Conservation (phyloP, 1,140 invertebrate genomes). For the Euglossa dilemma region DNA sequence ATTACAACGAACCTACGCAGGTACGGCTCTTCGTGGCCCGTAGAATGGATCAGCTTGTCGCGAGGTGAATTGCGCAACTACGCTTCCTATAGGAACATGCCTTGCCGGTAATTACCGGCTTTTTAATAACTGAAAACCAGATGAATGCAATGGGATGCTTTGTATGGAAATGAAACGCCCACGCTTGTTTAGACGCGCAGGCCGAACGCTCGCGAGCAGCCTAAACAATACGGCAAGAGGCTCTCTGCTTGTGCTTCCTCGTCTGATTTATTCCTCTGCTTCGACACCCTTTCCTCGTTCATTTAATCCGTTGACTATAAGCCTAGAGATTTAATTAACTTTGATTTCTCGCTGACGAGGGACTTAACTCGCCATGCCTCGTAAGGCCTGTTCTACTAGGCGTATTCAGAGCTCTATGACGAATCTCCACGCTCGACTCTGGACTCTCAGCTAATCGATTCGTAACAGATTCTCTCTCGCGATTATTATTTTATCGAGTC, state of each 20-base stretch:
- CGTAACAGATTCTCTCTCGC: too few species aligned
- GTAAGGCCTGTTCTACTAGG: too few species aligned
- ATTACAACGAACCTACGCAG: constrained; percentile 7
- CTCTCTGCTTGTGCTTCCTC: background rate
- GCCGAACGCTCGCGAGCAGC: background rate
- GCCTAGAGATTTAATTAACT: background rate
- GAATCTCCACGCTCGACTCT: too few species aligned
- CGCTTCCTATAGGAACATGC: constrained; percentile 5
- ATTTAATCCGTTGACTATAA: background rate
- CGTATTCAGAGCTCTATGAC: too few species aligned
- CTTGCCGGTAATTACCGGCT: constrained; percentile 33
- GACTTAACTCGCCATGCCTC: too few species aligned
- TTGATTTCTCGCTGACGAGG: background rate
- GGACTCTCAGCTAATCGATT: too few species aligned
- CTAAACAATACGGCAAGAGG: background rate
- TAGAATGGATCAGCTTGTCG: background rate
- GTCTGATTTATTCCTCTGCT: background rate
- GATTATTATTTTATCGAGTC: too few species aligned
- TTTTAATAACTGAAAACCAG: constrained; percentile 51
- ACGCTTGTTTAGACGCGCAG: constrained; percentile 7
- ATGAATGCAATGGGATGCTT: constrained; percentile 46
- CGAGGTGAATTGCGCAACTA: constrained; percentile 44
- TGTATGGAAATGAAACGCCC: constrained; percentile 58
- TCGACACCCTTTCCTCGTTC: background rate
- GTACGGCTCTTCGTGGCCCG: background rate